Evolutionary conservation across 2,888 invertebrate genomes (phyloP), one percentile per base, ranked within the genome.

Genomic region (Harpalus rufipes): DNA sequence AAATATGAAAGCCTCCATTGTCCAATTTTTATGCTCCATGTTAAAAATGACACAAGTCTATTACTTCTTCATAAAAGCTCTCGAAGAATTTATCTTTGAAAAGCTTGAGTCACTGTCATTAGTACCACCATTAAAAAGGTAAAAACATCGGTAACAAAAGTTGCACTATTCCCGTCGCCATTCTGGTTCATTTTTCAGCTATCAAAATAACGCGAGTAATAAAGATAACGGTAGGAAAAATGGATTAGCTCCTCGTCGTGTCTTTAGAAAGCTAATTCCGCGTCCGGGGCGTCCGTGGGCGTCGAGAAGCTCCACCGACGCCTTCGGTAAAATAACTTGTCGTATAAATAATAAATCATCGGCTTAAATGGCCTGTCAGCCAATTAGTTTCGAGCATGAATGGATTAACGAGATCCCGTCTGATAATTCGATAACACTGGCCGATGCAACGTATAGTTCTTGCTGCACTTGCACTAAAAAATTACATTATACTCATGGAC

Each of bases 321-420:
- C 79, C 58, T 12, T 14, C 81, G 18, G 81, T 81, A 41, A 65
- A 81, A 63, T 81, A 81, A 81, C 81, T 81, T 65, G 81, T 63
- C 81, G 72, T 72, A 83, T 83, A 84, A 84, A 78, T 78, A 84
- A 84, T 84, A 84, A 84, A 84, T 84, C 63, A 84, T 65, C 61
- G 39, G 84, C 51, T 78, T 84, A 84, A 84, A 78, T 78, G 78
- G 84, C 78, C 76, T 84, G 84, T 84, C 84, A 84, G 41, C 84
- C 84, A 84, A 84, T 84, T 84, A 84, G 78, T 78, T 84, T 39
- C 21, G 41, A 63, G 61, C 84, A 84, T 84, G 78, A 84, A 84
- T 84, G 84, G 76, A 76, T 84, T 76, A 84, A 78, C 84, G 63
- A 63, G 84, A 84, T 84, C 63, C 61, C 41, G 61, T 7, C 78